Evolutionary conservation across 2,888 invertebrate species (phyloP), one percentile per base, ranked within the genome.

Genomic region (Barypeithes pellucidus): DNA sequence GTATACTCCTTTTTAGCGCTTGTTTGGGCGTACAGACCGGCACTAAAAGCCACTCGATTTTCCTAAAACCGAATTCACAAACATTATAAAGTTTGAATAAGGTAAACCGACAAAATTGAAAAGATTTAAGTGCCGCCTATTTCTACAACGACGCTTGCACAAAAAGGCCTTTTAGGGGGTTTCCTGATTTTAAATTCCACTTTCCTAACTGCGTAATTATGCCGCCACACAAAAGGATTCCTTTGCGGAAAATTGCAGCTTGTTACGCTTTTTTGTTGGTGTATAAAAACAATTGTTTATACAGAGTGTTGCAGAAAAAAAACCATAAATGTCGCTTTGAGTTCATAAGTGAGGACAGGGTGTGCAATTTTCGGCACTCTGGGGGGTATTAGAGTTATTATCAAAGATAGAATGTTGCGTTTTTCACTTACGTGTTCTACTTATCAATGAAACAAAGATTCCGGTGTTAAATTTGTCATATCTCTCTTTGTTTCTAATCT

Each of bases 101-200:
- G 45, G 41, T 57, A 67, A 67, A 67, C 18, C 67, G 43, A 8
- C 57, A 52, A 57, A 57, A 67, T 57, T 41, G 54, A 57, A 67
- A 67, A 67, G 41, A 22, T 52, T 45, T 63, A 50, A 63, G 50
- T 63, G 62, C 45, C 16, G 16, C n/a, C 50, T 36, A 63, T 63
- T 63, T 50, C 47, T 63, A 18, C 7, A 63, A 50, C 33, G 63
- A 24, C 16, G 50, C 50, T 24, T 29, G 63, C 3, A 18, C 43
- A 61, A 61, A 24, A 18, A 24, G 45, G 14, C 14, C 61, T 43
- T 61, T 43, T 7, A 24, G 43, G 61, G 43, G 45, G 43, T 43
- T 43, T 24, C 45, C 14, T 24, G 24, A 61, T 43, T 61, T 43
- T 43, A 61, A 24, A 61, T 24, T 22, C 45, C 43, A 61, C 43